Percentiles rank a stretch among this genome's conserved stretches.
phyloP scores from a whole-genome alignment of 1,140 invertebrate species.

The Oncopeltus fasciatus region DNA sequence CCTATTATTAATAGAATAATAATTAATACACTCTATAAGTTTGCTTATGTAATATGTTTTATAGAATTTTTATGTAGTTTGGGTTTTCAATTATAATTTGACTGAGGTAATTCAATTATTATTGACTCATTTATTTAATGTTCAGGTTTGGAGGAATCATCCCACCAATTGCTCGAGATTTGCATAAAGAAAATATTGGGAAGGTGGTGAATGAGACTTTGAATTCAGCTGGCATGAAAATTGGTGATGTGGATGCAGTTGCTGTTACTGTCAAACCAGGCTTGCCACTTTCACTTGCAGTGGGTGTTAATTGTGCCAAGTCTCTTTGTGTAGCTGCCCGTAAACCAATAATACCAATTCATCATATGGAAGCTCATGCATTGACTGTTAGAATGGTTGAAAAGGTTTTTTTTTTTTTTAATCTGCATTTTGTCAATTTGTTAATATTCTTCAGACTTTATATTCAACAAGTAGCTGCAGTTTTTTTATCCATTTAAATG shows the following conservation, averaged over 20 bases:
- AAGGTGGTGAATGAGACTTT: conserved; percentile 55
- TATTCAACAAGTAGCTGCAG: no score
- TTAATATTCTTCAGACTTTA: no score
- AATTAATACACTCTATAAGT: no score
- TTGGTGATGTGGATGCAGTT: conserved; percentile 75
- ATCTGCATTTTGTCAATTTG: no score
- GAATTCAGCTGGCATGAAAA: conserved; percentile 40
- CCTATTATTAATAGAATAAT: no score
- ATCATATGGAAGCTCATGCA: conserved; percentile 99
- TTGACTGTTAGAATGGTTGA: conserved; percentile 62
- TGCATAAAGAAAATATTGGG: conserved; percentile 71
- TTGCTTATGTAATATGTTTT: no score
- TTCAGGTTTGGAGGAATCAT: conserved; percentile 80
- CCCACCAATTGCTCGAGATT: conserved; percentile 62
- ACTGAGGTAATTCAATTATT: no score
- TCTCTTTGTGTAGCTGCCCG: conserved; percentile 49
- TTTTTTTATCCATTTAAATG: no score
- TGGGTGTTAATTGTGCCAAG: conserved; percentile 76
- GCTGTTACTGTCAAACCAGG: conserved; percentile 83
- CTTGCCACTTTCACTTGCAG: conserved; percentile 55
- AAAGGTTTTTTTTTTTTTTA: conserved; percentile 31
- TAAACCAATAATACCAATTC: conserved; percentile 86
- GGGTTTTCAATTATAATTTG: no score
- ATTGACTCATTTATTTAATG: no score
- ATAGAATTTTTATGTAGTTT: no score